phyloP scores from a whole-genome alignment of 2,113 vertebrate species.

The Phalacrocorax pelagicus region DNA sequence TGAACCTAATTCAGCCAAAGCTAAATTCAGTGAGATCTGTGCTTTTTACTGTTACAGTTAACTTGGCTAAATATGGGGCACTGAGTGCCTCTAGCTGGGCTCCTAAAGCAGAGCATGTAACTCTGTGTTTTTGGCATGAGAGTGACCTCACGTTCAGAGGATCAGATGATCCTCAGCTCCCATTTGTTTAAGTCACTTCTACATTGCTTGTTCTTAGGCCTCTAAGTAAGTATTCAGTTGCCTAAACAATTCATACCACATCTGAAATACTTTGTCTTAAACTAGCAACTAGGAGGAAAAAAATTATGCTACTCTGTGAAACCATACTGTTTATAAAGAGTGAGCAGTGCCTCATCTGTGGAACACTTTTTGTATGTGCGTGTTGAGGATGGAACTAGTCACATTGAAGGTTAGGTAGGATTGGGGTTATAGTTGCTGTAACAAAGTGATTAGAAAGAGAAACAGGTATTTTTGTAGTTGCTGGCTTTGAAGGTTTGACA shows the following conservation, averaged over 20 bases:
- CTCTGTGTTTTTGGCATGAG: neutral
- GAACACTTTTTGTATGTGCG: fast-evolving
- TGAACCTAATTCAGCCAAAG: neutral
- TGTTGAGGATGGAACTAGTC: neutral
- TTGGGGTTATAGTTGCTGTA: neutral
- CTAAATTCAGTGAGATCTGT: neutral
- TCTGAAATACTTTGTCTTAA: neutral
- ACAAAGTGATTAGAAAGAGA: neutral
- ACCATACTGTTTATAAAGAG: neutral
- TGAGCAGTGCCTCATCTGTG: neutral
- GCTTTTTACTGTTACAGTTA: neutral
- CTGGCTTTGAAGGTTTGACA: neutral
- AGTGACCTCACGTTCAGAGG: neutral
- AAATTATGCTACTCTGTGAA: neutral
- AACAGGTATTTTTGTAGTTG: neutral
- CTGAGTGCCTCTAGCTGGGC: neutral
- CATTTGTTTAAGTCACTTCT: neutral
- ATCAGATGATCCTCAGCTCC: neutral
- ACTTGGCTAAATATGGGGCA: neutral
- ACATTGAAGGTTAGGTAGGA: neutral
- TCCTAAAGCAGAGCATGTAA: neutral
- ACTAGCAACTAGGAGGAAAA: neutral
- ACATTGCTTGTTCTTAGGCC: neutral
- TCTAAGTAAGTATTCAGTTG: neutral
- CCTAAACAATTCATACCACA: fast-evolving